A percentile compares a stretch with the other conserved stretches of the same genome.
These are phyloP conservation scores for Anadara kagoshimensis DNA, from an alignment of 1,140 invertebrate species.

Conservation along the genomic window DNA sequence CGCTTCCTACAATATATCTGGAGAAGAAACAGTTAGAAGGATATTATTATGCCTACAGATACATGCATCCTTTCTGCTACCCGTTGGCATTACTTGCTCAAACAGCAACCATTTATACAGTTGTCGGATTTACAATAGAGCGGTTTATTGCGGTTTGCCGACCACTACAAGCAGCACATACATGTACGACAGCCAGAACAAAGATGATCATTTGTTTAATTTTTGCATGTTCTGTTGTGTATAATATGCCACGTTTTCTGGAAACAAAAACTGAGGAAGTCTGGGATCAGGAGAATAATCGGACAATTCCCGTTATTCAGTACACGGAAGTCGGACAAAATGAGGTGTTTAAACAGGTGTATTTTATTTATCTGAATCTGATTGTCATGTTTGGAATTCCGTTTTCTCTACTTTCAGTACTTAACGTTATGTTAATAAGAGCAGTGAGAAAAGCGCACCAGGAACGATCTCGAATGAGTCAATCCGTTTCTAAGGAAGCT, in stretches of 20 bases:
- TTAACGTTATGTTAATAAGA: constrained; percentile 83
- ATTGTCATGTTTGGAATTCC: constrained; percentile 81
- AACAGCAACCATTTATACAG: constrained; percentile 90
- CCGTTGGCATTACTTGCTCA: constrained; percentile 82
- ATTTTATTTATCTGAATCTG: constrained; percentile 81
- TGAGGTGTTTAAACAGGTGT: constrained; percentile 78
- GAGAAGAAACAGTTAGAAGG: constrained; percentile 85
- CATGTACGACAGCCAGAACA: constrained; percentile 80
- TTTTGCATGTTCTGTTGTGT: constrained; percentile 79
- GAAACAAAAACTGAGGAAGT: constrained; percentile 38
- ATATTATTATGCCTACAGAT: constrained; percentile 75
- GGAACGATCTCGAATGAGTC: constrained; percentile 60
- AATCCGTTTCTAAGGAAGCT: constrained; percentile 79
- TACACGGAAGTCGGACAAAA: constrained; percentile 70
- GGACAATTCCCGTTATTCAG: constrained; percentile 35
- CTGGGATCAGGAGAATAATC: constrained; percentile 30
- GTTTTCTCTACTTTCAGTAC: constrained; percentile 80
- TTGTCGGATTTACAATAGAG: constrained; percentile 85
- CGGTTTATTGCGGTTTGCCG: constrained; percentile 86
- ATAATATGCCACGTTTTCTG: constrained; percentile 80
- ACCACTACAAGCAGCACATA: constrained; percentile 86
- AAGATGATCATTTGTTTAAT: constrained; percentile 79
- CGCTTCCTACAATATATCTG: constrained; percentile 85
- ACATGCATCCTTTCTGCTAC: constrained; percentile 77
- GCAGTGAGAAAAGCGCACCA: constrained; percentile 80